Evolutionary conservation across 2,113 vertebrate genomes (phyloP), one percentile per base, ranked within the genome.

Genomic region (Dicrurus megarhynchus): DNA sequence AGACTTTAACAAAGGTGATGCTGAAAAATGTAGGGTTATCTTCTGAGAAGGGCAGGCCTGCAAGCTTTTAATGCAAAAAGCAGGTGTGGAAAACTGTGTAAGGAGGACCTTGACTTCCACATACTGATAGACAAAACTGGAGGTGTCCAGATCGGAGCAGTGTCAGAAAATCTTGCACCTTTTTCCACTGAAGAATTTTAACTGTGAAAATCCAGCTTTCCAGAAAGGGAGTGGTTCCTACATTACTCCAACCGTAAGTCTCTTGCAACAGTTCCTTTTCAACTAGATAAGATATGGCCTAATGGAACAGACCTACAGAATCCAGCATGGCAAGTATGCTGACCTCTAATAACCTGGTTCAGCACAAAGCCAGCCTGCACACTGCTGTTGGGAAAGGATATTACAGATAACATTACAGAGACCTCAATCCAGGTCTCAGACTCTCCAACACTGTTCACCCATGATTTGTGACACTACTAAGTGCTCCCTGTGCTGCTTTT

Each of bases 201-300:
- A 74, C 47, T 50, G 22, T 50, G 8, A 10, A 57, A 67, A 39
- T 18, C 55, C 16, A 35, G 28, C 8, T 24, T 70, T 35, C 30
- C 77, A 87, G 33, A 53, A 84, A 89, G 60, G 92, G 87, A 68
- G 90, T 68, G 93, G 77, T 60, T 84, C 77, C 47, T 20, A 22
- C 6, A 1, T 63, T 59, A 73, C 49, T 84, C 16, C 68, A 91
- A 61, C 46, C 1, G 1, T 32, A 57, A 74, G 22, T 71, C 42
- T 84, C 78, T 84, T 78, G 50, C 56, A 84, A 81, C 42, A 81
- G 84, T 19, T 89, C 46, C n/a, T 81, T 94, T 81, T 37, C n/a
- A 87, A 30, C 18, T 17, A 82, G 87, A 67, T 96, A 96, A 96
- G 89, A 92, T 84, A 84, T 2, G 55, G 69, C 12, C 84, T 78